Evolutionary conservation across 2,797 vertebrate species (phyloP).

Genomic region (Sebastes matsubarae): DNA sequence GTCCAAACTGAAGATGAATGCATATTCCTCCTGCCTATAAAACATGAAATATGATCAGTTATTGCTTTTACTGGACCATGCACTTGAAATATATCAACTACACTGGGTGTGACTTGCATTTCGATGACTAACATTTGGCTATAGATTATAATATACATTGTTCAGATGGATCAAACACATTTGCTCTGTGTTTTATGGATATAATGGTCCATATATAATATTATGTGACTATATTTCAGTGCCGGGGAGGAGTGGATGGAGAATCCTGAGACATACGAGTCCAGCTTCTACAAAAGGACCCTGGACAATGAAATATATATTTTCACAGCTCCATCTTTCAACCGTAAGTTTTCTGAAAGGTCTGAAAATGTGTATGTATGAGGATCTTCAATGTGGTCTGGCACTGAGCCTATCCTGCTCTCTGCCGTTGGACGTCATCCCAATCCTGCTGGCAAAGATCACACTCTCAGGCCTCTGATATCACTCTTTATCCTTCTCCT

Average conservation of each 20-base stretch:
- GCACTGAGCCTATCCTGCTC: conserved; percentile 47
- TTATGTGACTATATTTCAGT: conserved; percentile 73
- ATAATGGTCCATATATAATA: conserved; percentile 35
- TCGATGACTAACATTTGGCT: conserved; percentile 41
- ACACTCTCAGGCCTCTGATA: conserved; percentile 64
- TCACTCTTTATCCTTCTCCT: conserved; percentile 67
- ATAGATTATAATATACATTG: conserved; percentile 32
- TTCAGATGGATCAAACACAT: conserved; percentile 47
- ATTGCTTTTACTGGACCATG: conserved; percentile 44
- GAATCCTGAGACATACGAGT: conserved; percentile 94
- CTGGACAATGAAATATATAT: conserved; percentile 98
- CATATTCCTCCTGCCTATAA: conserved; percentile 39
- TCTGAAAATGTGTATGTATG: conserved; percentile 1
- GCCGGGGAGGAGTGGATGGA: conserved; percentile 94
- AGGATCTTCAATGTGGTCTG: conserved; percentile 59
- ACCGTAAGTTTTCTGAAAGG: conserved; percentile 84
- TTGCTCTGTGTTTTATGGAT: conserved; percentile 29
- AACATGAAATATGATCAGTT: conserved; percentile 37
- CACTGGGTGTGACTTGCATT: conserved; percentile 38
- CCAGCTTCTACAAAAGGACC: conserved; percentile 97
- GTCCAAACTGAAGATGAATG: conserved; percentile 39
- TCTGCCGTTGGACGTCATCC: conserved; percentile 58
- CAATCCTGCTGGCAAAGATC: conserved; percentile 55
- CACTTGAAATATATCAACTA: conserved; percentile 33
- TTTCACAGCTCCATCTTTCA: conserved; percentile 95